phyloP scores from a whole-genome alignment of 2,888 invertebrate genomes.

The Metopia argyrocephala region DNA sequence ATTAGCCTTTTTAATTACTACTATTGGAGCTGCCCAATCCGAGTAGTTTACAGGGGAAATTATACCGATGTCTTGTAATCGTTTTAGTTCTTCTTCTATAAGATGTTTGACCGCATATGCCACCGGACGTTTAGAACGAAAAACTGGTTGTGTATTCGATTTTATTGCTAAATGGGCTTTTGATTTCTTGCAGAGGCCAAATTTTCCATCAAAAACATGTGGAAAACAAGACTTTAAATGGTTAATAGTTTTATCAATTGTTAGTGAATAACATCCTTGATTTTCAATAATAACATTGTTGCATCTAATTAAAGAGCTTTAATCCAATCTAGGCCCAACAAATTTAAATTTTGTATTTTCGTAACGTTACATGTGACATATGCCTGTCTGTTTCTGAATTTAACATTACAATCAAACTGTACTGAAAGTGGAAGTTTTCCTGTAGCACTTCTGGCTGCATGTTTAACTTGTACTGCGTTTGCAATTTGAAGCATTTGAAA shows the following conservation, averaged over 20 bases:
- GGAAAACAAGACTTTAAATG: slow-evolving; percentile 52
- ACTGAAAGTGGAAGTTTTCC: slow-evolving; percentile 34
- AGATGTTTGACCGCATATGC: slow-evolving; percentile 51
- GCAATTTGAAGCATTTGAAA: not conserved
- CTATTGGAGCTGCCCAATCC: slow-evolving; percentile 65
- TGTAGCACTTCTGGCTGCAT: slow-evolving; percentile 52
- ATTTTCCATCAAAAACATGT: slow-evolving; percentile 46
- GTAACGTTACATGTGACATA: too few species aligned
- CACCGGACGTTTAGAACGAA: slow-evolving; percentile 58
- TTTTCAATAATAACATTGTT: too few species aligned
- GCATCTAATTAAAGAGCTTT: too few species aligned
- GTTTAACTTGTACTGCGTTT: slow-evolving; percentile 47
- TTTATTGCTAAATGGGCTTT: slow-evolving; percentile 54
- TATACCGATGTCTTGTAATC: slow-evolving; percentile 54
- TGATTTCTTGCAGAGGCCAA: slow-evolving; percentile 58
- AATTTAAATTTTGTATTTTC: slow-evolving; percentile 49
- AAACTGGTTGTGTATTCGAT: slow-evolving; percentile 54
- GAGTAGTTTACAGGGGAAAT: slow-evolving; percentile 59
- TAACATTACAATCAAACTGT: slow-evolving; percentile 42
- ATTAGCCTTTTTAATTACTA: slow-evolving; percentile 52
- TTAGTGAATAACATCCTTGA: too few species aligned
- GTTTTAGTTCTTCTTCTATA: slow-evolving; percentile 55
- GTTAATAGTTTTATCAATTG: slow-evolving; percentile 48
- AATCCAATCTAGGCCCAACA: too few species aligned
- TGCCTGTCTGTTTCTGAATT: slow-evolving; percentile 15